These are phyloP conservation scores for Speoplatyrhinus poulsoni DNA, from an alignment of 2,113 vertebrate genomes.

Conservation along the genomic window DNA sequence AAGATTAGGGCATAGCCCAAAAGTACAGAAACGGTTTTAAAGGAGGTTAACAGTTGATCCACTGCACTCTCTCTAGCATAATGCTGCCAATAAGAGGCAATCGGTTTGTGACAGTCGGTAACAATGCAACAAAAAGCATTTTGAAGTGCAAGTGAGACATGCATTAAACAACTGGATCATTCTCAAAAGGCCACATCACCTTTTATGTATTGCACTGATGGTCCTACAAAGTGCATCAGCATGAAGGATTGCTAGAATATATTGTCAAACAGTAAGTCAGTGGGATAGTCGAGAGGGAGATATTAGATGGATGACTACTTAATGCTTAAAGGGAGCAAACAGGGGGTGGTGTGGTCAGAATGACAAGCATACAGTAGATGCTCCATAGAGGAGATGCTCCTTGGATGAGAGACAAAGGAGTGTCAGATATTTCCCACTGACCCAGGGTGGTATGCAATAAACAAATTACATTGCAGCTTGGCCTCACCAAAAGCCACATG, in stretches of 20 bases:
- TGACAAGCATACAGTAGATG: neutral
- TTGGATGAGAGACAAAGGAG: conserved; percentile 15
- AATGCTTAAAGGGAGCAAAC: neutral
- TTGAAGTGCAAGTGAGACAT: conserved; percentile 36
- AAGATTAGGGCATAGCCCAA: conserved; percentile 10
- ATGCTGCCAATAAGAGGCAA: conserved; percentile 44
- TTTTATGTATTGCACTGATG: conserved; percentile 1
- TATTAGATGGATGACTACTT: neutral
- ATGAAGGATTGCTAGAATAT: neutral
- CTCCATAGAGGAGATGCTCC: neutral
- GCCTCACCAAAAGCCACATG: neutral
- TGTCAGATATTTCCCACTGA: conserved; percentile 4
- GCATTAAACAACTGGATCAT: conserved; percentile 42
- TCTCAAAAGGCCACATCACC: conserved; percentile 34
- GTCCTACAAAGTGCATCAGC: conserved; percentile 2
- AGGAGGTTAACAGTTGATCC: conserved; percentile 29
- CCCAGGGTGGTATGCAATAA: neutral
- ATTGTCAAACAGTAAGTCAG: neutral
- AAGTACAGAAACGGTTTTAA: conserved; percentile 35
- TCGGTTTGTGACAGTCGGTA: conserved; percentile 60
- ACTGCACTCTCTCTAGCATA: conserved; percentile 25
- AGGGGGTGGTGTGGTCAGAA: neutral
- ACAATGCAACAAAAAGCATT: conserved; percentile 63
- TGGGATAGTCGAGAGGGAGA: neutral
- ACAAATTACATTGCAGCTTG: neutral